phyloP scores from a whole-genome alignment of 1,140 invertebrate genomes.

The Musca vetustissima region DNA sequence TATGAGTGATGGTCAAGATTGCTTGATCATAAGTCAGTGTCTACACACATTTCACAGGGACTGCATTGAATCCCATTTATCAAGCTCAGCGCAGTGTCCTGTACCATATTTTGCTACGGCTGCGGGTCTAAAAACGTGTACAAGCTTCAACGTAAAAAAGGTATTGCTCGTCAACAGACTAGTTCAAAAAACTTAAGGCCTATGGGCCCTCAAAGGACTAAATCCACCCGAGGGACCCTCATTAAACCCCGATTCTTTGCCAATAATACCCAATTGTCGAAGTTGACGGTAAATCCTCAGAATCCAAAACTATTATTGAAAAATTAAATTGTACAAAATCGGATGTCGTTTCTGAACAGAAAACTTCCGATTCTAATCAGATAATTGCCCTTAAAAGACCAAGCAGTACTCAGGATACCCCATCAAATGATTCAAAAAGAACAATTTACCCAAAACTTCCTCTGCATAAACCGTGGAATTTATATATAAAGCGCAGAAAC shows the following conservation, averaged over 20 bases:
- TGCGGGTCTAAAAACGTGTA: constrained; percentile 25
- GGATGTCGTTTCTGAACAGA: neutral
- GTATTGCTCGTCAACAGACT: too few species aligned
- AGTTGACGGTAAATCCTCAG: neutral
- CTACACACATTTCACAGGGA: too few species aligned
- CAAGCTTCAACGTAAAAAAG: too few species aligned
- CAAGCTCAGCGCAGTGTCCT: too few species aligned
- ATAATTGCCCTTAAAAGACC: neutral
- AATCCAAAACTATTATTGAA: neutral
- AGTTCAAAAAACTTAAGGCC: constrained; percentile 11
- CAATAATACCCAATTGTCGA: neutral
- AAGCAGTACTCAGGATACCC: neutral
- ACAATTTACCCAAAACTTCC: neutral
- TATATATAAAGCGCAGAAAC: neutral
- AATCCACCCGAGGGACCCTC: neutral
- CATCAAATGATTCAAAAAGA: neutral
- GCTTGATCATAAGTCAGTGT: too few species aligned
- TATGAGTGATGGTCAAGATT: too few species aligned
- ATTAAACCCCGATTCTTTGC: neutral
- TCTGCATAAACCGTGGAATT: neutral
- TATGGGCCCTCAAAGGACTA: neutral
- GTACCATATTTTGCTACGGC: constrained; percentile 25
- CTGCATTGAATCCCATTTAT: neutral
- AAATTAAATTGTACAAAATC: neutral
- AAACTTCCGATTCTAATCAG: neutral